These are phyloP conservation scores for Drosophila histrio DNA, from an alignment of 2,888 invertebrate species.

Conservation along the genomic window DNA sequence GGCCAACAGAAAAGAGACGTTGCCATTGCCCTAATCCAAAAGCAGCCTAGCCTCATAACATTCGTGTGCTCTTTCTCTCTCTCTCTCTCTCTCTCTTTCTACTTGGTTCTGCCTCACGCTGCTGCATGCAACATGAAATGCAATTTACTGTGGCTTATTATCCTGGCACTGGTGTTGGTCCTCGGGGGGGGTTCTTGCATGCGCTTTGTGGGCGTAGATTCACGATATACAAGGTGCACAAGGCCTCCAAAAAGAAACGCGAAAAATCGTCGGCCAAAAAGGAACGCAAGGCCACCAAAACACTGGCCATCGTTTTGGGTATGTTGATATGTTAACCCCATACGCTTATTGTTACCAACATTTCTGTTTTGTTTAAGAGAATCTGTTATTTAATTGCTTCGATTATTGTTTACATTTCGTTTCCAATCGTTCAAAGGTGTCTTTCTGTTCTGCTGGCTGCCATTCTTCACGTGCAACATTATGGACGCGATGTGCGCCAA, in stretches of 20 bases:
- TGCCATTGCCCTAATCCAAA: neutral
- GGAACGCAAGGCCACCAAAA: constrained; percentile 99
- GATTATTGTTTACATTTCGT: constrained; percentile 28
- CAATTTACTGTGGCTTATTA: constrained; percentile 51
- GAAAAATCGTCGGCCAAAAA: constrained; percentile 97
- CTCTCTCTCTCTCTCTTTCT: too few species aligned
- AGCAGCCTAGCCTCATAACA: constrained; percentile 2
- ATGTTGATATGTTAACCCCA: constrained; percentile 83
- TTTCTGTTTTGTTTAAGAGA: neutral
- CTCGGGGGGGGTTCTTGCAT: constrained; percentile 26
- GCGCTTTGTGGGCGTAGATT: constrained; percentile 85
- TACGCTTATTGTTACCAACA: neutral
- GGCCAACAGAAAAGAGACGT: neutral
- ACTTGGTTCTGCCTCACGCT: neutral
- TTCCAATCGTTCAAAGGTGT: constrained; percentile 89
- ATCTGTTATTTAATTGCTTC: neutral
- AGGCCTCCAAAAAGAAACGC: constrained; percentile 96
- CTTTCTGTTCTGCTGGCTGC: constrained; percentile 99
- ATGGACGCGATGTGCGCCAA: constrained; percentile 98
- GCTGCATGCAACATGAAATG: constrained; percentile 35
- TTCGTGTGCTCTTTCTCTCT: constrained; percentile 1
- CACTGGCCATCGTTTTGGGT: constrained; percentile 99
- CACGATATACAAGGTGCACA: constrained; percentile 96
- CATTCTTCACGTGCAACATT: constrained; percentile 99
- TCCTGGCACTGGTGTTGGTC: constrained; percentile 4